Base-by-base conservation (phyloP, 2,113 vertebrate species). In the Colius striatus region DNA sequence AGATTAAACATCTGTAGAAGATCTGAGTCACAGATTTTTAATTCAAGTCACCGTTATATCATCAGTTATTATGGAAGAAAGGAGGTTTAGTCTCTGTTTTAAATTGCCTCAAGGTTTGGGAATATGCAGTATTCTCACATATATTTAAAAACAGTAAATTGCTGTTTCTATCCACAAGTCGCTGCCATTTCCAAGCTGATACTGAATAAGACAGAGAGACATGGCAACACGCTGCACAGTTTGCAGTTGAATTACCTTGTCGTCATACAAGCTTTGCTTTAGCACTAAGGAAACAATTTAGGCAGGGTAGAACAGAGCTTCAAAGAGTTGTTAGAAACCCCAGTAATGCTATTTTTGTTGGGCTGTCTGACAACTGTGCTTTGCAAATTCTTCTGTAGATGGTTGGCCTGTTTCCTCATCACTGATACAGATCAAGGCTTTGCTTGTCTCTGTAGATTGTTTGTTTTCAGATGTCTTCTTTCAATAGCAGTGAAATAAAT, bases 401-500 rank as follows among this genome's bases (percentile, higher is more conserved):
- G 58, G 23, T 73, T 91, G 43, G 65, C 27, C 83, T 26, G 4
- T 77, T 96, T 95, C 53, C 79, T 84, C 50, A 58, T 68, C 18
- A 65, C 70, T 32, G n/a, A 38, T 72, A 89, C 20, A 72, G 55
- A 92, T 65, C 70, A 91, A 53, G 10, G 18, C 29, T 86, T 84
- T 87, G 25, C 70, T 67, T 87, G 61, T 82, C 30, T 81, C 43
- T 89, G 32, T 51, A 79, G 47, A 66, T 73, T 91, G 57, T 55
- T 92, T 94, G 58, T 92, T 96, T 95, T 83, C 50, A 85, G 25
- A 91, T 45, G n/a, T n/a, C 50, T 94, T 89, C 60, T 87, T 91
- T 95, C 93, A 94, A 87, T 48, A 87, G 20, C 50, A 94, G n/a
- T 82, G 54, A 85, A 95, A 92, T 83, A 95, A 96, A 95, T 90